These are phyloP conservation scores for Pempheris klunzingeri DNA, from an alignment of 2,797 vertebrate genomes.

Conservation along the genomic window DNA sequence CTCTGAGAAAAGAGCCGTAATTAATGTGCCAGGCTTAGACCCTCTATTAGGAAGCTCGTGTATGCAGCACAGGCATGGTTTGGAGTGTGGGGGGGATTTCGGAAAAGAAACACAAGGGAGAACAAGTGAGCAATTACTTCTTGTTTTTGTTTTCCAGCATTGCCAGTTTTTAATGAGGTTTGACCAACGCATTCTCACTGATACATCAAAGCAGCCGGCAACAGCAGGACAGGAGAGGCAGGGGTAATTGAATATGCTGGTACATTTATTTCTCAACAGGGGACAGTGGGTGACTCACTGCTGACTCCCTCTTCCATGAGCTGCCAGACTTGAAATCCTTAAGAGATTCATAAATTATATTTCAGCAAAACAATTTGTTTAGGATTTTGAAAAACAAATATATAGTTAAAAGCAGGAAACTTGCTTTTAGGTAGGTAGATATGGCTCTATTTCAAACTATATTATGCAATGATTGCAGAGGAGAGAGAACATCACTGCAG, in stretches of 20 bases:
- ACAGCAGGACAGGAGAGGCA: conserved; percentile 57
- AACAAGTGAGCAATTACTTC: conserved; percentile 72
- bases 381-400: conserved; percentile 52
- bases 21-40: conserved; percentile 61
- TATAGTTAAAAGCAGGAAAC: conserved; percentile 3
- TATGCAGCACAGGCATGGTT: conserved; percentile 47
- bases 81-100: conserved; percentile 51
- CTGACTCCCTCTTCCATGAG: conserved; percentile 37
- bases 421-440: not conserved
- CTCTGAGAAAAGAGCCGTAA: conserved; percentile 49
- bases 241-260: conserved; percentile 76
- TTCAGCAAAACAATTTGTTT: conserved; percentile 50
- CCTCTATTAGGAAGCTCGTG: conserved; percentile 43
- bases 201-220: conserved; percentile 71
- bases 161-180: conserved; percentile 78
- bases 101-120: conserved; percentile 55
- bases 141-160: conserved; percentile 80
- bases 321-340: conserved; percentile 40
- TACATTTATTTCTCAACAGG: conserved; percentile 77
- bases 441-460: not conserved
- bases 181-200: conserved; percentile 71
- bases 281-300: conserved; percentile 48
- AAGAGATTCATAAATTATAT: conserved; percentile 52
- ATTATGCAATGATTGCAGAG: conserved; percentile 19
- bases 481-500: not conserved